Evolutionary conservation across 2,797 vertebrate genomes (phyloP), one percentile per base, ranked within the genome.

Genomic region (Uromys caudimaculatus): DNA sequence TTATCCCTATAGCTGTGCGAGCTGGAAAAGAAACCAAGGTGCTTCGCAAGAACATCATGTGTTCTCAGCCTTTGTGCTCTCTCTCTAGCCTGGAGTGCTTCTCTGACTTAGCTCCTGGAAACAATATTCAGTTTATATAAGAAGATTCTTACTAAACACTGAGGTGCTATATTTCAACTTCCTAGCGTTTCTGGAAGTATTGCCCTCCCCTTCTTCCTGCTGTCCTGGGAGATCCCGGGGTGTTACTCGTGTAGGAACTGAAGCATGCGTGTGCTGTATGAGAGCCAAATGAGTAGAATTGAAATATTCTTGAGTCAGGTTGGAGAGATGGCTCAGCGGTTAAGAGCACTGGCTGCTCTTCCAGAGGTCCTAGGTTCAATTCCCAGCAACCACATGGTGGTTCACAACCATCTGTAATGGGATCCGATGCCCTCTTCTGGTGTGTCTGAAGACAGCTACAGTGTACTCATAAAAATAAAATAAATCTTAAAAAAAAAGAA

Each of bases 101-200:
- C 67, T 87, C 12, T 29, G 62, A 52, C 76, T 87, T 87, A 67
- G 91, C 94, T 78, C 52, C 54, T 52, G 85, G 91, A 41, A 92
- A 75, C 41, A 54, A 32, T 50, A 47, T 71, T 88, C 52, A 82
- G 19, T 50, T 79, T 54, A 21, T 77, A 16, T 67, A 64, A 54
- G 35, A 62, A 93, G 85, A 91, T 85, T 73, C 9, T 50, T 87
- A 19, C 54, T 88, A 73, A 89, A 90, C 60, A 85, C 19, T n/a
- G 27, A 64, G 47, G 2, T 77, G 41, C 6, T 88, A 2, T 71
- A 44, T 85, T 96, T 92, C 77, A 78, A 84, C 78, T 62, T 58
- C 8, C 93, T 19, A 35, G 17, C 47, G 60, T 91, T 91, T 94
- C 14, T 69, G 54, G 23, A 77, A 77, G 17, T 67, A 41, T 82